phyloP scores from a whole-genome alignment of 2,797 vertebrate species.

The Hypotaenidia okinawae region DNA sequence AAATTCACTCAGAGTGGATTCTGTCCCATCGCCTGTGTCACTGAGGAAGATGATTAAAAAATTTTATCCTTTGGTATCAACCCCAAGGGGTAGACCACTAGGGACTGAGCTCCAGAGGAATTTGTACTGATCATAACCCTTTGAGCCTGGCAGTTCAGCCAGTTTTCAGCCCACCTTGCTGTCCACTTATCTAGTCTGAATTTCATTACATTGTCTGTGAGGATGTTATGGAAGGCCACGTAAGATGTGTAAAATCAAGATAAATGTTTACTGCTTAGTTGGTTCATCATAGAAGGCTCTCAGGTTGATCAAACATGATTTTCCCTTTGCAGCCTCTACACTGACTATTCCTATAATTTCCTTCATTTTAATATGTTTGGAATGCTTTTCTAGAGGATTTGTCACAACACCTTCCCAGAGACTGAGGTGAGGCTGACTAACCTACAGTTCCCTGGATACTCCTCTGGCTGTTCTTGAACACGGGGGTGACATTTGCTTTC shows the following conservation, averaged over 20 bases:
- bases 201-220: not conserved
- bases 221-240: not conserved
- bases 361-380: not conserved
- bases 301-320: rapidly evolving
- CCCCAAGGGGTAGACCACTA: no score
- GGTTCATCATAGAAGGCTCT: not conserved
- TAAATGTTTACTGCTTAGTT: not conserved
- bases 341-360: not conserved
- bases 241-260: not conserved
- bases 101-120: not conserved
- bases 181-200: not conserved
- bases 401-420: not conserved
- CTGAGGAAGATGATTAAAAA: not conserved
- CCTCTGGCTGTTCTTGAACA: not conserved
- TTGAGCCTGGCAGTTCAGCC: not conserved
- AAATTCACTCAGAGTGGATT: not conserved
- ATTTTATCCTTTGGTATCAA: not conserved
- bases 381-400: not conserved
- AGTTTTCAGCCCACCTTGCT: not conserved
- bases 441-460: not conserved
- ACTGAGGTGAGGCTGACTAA: not conserved
- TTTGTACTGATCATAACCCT: not conserved
- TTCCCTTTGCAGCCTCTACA: not conserved
- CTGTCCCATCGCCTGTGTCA: not conserved
- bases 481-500: not conserved